Evolutionary conservation across 23 tunicate species (phyloP), one percentile per base, ranked within the genome.

Genomic region (Trididemnum nubilum): DNA sequence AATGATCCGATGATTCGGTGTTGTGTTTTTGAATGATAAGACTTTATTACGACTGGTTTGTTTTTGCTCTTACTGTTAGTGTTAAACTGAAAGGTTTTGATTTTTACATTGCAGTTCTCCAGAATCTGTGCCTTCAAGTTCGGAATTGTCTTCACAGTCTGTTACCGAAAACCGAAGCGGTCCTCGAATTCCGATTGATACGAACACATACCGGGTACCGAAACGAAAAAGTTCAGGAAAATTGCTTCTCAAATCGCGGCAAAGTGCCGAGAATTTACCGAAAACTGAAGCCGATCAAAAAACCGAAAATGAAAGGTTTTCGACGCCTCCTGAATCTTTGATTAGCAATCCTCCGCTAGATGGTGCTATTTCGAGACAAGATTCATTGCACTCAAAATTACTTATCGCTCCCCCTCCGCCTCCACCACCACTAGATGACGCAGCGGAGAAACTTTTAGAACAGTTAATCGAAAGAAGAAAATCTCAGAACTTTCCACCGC

Each of bases 141-240:
- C n/a, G n/a, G n/a, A n/a, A n/a, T n/a, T n/a, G n/a, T n/a, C n/a
- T n/a, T n/a, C n/a, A n/a, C n/a, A n/a, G n/a, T n/a, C n/a, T n/a
- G n/a, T n/a, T n/a, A n/a, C n/a, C n/a, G n/a, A n/a, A n/a, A n/a
- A n/a, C n/a, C n/a, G n/a, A n/a, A n/a, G n/a, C n/a, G n/a, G n/a
- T n/a, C 15, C 2, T 26, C 78, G 86, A 4, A 36, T 26, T 5
- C 77, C 87, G 21, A 74, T 85, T 34, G 73, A 85, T 72, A 76
- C 88, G 1, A 66, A 64, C 76, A 85, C 88, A 24, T 85, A 85
- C 66, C 76, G 88, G 2, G 88, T 85, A 0, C 35, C 51, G 25
- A 67, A 40, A 25, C 82, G 82, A 26, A 51, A 39, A 76, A 76
- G 76, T 39, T 24, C 34, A 37, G 70, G 28, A 34, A 82, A 70